These are phyloP conservation scores for Chorisops tibialis DNA, from an alignment of 2,888 invertebrate species.

Conservation along the genomic window DNA sequence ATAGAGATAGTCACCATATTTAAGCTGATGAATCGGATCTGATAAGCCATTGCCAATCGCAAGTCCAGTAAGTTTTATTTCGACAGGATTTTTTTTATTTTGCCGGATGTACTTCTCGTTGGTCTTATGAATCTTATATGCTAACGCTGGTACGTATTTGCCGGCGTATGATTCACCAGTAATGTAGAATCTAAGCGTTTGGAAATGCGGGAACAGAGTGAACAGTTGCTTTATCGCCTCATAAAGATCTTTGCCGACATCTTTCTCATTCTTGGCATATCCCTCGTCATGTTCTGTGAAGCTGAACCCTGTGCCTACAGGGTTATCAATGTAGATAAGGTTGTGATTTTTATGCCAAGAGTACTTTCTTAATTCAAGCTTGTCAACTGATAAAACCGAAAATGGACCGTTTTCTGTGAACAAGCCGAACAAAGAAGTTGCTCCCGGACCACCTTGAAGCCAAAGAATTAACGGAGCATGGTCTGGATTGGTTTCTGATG, in stretches of 20 bases:
- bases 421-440: conserved; percentile 73
- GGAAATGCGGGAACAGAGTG: conserved; percentile 72
- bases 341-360: conserved; percentile 78
- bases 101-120: conserved; percentile 41
- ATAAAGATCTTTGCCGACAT: conserved; percentile 77
- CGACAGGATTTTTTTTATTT: conserved; percentile 34
- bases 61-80: conserved; percentile 51
- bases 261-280: conserved; percentile 73
- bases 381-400: conserved; percentile 49
- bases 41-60: conserved; percentile 75
- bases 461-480: conserved; percentile 73
- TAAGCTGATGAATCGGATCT: conserved; percentile 73
- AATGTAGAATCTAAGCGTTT: conserved; percentile 74
- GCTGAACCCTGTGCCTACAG: conserved; percentile 89
- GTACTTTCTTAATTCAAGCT: conserved; percentile 60
- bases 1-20: conserved; percentile 76
- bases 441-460: conserved; percentile 85
- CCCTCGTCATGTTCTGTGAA: conserved; percentile 75
- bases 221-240: conserved; percentile 78
- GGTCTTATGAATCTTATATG: conserved; percentile 56
- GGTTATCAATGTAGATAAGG: conserved; percentile 87
- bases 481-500: conserved; percentile 62
- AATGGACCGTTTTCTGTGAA: conserved; percentile 82
- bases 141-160: conserved; percentile 69
- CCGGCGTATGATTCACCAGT: conserved; percentile 91